These are phyloP conservation scores for Anhinga rufa DNA, from an alignment of 2,113 vertebrate species.

Conservation along the genomic window DNA sequence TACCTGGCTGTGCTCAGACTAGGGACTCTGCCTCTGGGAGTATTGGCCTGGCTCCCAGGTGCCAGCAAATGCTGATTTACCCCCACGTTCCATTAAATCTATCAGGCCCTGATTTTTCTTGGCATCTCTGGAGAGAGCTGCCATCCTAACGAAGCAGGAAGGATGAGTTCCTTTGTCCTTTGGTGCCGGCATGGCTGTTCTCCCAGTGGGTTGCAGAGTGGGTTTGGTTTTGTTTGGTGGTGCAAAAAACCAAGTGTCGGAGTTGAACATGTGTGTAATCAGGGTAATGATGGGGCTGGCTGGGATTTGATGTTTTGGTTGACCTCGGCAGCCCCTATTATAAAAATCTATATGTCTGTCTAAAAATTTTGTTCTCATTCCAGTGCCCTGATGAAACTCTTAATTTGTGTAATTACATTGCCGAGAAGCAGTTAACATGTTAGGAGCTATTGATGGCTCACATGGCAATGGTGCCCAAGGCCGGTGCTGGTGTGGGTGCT, in stretches of 20 bases:
- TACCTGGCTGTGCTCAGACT: neutral
- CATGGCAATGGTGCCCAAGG: rapidly evolving
- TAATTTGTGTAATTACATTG: neutral
- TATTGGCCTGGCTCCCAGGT: neutral
- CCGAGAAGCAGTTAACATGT: neutral
- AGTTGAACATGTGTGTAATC: neutral
- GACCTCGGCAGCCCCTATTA: neutral
- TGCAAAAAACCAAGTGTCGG: neutral
- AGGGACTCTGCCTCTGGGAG: neutral
- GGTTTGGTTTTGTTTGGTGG: neutral
- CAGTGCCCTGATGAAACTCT: neutral
- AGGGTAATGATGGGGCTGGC: neutral
- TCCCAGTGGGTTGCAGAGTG: neutral
- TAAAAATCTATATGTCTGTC: neutral
- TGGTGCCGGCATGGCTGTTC: neutral
- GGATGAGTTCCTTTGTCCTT: neutral
- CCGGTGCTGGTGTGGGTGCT: neutral
- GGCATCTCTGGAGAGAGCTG: neutral
- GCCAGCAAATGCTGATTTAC: neutral
- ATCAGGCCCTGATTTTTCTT: too few relatives aligned
- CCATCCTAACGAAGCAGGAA: neutral
- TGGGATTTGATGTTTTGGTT: neutral
- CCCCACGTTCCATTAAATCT: neutral
- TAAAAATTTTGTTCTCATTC: neutral
- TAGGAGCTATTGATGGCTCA: neutral